Percentiles rank a stretch among this genome's conserved stretches.
phyloP scores from a whole-genome alignment of 2,888 invertebrate species.

The Torymus texanus region DNA sequence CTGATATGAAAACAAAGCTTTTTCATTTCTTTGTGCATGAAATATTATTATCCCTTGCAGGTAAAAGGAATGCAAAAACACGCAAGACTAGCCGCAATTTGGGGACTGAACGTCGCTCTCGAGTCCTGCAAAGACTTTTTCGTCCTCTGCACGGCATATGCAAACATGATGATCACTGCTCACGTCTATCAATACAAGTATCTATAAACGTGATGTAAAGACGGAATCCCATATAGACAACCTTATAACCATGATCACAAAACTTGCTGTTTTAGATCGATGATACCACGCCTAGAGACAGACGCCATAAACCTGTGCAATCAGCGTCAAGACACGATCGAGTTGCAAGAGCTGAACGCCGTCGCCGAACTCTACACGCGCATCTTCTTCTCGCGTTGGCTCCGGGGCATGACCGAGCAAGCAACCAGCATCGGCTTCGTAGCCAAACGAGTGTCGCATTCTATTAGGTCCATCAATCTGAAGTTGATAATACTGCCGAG shows the following conservation, averaged over 20 bases:
- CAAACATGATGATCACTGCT: slow-evolving; percentile 76
- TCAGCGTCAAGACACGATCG: slow-evolving; percentile 70
- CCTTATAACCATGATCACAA: neutral
- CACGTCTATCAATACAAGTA: slow-evolving; percentile 65
- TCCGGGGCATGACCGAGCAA: slow-evolving; percentile 69
- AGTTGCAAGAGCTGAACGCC: slow-evolving; percentile 75
- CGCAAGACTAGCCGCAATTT: slow-evolving; percentile 78
- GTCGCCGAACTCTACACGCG: slow-evolving; percentile 74
- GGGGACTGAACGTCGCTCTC: slow-evolving; percentile 78
- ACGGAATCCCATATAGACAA: no score
- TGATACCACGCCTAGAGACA: slow-evolving; percentile 71
- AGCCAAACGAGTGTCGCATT: slow-evolving; percentile 69
- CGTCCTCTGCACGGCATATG: slow-evolving; percentile 77
- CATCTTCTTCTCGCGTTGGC: slow-evolving; percentile 75
- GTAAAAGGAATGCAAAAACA: slow-evolving; percentile 72
- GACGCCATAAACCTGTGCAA: slow-evolving; percentile 74
- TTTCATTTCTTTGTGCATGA: no score
- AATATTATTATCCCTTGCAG: slow-evolving; percentile 53
- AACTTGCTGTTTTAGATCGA: slow-evolving; percentile 58
- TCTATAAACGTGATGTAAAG: slow-evolving; percentile 57
- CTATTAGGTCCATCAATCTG: slow-evolving; percentile 67
- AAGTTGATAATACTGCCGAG: slow-evolving; percentile 72
- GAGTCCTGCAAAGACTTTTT: slow-evolving; percentile 77
- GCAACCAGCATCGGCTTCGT: slow-evolving; percentile 74
- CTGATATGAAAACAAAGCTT: no score